Evolutionary conservation across 2,797 vertebrate genomes (phyloP).

Genomic region (Halcyon leucocephala): DNA sequence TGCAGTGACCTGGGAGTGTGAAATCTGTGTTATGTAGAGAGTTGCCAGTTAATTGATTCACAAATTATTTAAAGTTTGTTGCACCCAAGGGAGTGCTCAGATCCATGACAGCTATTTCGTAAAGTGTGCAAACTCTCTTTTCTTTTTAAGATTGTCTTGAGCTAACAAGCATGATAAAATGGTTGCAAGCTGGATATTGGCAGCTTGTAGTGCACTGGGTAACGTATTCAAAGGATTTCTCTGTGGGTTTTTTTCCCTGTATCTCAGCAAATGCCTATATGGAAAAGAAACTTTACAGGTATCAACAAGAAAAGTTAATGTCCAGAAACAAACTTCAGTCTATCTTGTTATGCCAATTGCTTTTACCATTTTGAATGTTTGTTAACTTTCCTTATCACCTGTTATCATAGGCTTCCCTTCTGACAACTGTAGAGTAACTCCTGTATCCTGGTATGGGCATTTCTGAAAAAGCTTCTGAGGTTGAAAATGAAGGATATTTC

Average conservation of each 20-base stretch:
- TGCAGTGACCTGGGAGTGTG: conserved; percentile 90
- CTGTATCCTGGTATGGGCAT: not conserved
- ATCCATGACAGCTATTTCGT: conserved; percentile 87
- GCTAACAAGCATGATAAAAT: conserved; percentile 80
- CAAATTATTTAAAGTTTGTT: conserved; percentile 99
- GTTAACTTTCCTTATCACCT: not conserved
- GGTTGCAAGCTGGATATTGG: conserved; percentile 24
- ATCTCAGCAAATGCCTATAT: not conserved
- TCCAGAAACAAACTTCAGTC: not conserved
- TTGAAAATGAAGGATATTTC: conserved; percentile 19
- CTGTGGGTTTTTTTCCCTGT: not conserved
- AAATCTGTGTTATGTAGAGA: conserved; percentile 92
- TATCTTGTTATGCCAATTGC: not conserved
- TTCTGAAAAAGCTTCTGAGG: conserved; percentile 11
- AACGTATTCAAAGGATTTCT: conserved; percentile 15
- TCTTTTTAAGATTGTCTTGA: conserved; percentile 80
- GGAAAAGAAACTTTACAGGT: not conserved
- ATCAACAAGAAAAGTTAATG: not conserved
- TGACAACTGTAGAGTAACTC: conserved; percentile 25
- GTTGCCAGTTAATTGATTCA: conserved; percentile 97
- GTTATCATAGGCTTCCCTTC: not conserved
- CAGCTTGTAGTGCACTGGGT: conserved; percentile 12
- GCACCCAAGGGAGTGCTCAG: conserved; percentile 88
- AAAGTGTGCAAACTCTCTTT: conserved; percentile 83
- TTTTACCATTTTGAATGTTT: conserved; percentile 43